A percentile compares a stretch with the other conserved stretches of the same genome.
phyloP scores from a whole-genome alignment of 2,888 invertebrate species.

The Philaethria dido region DNA sequence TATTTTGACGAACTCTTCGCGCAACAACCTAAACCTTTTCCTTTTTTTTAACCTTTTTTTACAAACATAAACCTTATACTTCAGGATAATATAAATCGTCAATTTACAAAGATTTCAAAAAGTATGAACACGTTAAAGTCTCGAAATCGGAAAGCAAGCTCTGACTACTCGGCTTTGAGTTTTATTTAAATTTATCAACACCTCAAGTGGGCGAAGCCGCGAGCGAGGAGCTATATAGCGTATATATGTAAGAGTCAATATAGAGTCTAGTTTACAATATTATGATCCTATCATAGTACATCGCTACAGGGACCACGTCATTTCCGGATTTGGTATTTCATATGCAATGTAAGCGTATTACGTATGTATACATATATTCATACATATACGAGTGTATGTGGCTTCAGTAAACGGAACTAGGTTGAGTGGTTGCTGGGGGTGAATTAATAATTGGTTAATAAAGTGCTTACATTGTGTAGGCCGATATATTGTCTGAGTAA shows the following conservation, averaged over 20 bases:
- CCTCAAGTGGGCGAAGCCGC: too few relatives aligned
- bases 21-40: too few relatives aligned
- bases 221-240: too few relatives aligned
- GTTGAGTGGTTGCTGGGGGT: conserved; percentile 24
- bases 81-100: too few relatives aligned
- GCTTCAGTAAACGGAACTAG: conserved; percentile 25
- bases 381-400: conserved; percentile 7
- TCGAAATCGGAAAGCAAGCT: too few relatives aligned
- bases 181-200: too few relatives aligned
- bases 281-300: background rate
- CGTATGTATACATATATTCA: background rate
- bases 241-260: background rate
- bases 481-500: conserved; percentile 3
- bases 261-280: background rate
- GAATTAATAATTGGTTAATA: conserved; percentile 25
- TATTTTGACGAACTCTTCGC: too few relatives aligned
- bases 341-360: conserved; percentile 2
- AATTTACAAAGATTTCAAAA: too few relatives aligned
- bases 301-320: background rate
- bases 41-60: too few relatives aligned
- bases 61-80: too few relatives aligned
- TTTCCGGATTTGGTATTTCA: conserved; percentile 10
- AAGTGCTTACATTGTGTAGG: conserved; percentile 19
- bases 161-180: too few relatives aligned
- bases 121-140: too few relatives aligned